phyloP scores from a whole-genome alignment of 2,888 invertebrate species.

The Sarcophaga rosellei region DNA sequence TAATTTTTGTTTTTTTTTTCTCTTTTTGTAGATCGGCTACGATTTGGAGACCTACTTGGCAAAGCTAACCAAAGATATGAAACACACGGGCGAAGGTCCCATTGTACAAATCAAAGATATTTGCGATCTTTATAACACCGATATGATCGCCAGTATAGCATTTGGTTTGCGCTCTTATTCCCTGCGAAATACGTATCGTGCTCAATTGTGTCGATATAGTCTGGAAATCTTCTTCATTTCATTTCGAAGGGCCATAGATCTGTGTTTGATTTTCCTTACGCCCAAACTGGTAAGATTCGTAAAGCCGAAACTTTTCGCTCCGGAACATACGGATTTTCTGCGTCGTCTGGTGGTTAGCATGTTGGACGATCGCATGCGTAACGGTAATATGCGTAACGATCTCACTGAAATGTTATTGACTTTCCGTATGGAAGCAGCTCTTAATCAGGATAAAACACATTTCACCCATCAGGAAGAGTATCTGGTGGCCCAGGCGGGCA shows the following conservation, averaged over 20 bases:
- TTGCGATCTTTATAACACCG: constrained; percentile 80
- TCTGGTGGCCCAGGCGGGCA: constrained; percentile 79
- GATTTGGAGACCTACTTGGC: constrained; percentile 78
- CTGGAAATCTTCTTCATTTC: constrained; percentile 78
- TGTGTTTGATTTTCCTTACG: constrained; percentile 80
- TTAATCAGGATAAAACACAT: constrained; percentile 74
- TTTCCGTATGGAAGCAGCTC: constrained; percentile 79
- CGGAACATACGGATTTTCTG: constrained; percentile 79
- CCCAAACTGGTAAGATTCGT: constrained; percentile 79
- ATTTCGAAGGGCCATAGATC: constrained; percentile 78
- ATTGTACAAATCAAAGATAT: constrained; percentile 77
- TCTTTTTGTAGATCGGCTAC: constrained; percentile 75
- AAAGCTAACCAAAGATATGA: constrained; percentile 73
- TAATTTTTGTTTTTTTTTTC: not conserved
- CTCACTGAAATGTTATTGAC: constrained; percentile 82
- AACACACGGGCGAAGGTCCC: constrained; percentile 70
- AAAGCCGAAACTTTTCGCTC: constrained; percentile 75
- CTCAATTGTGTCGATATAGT: constrained; percentile 80
- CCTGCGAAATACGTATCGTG: constrained; percentile 79
- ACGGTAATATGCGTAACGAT: constrained; percentile 81
- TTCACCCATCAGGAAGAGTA: constrained; percentile 77
- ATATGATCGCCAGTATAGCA: constrained; percentile 82
- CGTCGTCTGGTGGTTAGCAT: constrained; percentile 80
- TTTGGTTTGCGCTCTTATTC: constrained; percentile 82
- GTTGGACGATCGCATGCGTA: constrained; percentile 80